Evolutionary conservation across 2,888 invertebrate species (phyloP), one percentile per base, ranked within the genome.

Genomic region (Netelia virgata): DNA sequence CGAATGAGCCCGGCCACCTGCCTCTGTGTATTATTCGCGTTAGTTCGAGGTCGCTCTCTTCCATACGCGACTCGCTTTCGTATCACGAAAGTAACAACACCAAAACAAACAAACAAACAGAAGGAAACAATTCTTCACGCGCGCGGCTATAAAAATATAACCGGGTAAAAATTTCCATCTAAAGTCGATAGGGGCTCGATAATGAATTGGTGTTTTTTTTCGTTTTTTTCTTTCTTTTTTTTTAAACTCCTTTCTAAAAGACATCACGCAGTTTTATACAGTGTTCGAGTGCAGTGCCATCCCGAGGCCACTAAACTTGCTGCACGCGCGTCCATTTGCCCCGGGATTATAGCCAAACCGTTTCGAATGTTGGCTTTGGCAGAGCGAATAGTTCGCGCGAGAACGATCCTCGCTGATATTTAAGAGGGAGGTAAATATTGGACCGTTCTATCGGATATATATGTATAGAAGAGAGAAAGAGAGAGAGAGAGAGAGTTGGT

Each of bases 311-410:
- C 73, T 85, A 77, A 83, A 80, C 77, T 28, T 41, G 47, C n/a
- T 41, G 47, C n/a, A 66, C 28, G 75, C 64, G 63, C 64, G 57
- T 80, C 74, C 63, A 83, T 83, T 74, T 83, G 59, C 50, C 76
- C 75, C 55, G 70, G 85, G 72, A 83, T 89, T 87, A 88, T 86
- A 72, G 87, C 87, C 87, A 87, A 90, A 88, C 86, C 89, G 86
- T 89, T 89, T 83, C 85, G 87, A 87, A 88, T 90, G 89, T 90
- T 90, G 87, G 87, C 89, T 90, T 90, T 90, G 90, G 90, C 90
- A 87, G 63, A 81, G 63, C 72, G 78, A 20, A 70, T 23, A n/a
- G 57, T 57, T 8, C 57, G 18, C 61, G 50, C 59, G 18, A 28
- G 69, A 70, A 79, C 82, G 85, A 77, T 57, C 84, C 77, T 69